Conservation (phyloP, 64 coral and sea anemone genomes). For the Stichodactyla mertensii region DNA sequence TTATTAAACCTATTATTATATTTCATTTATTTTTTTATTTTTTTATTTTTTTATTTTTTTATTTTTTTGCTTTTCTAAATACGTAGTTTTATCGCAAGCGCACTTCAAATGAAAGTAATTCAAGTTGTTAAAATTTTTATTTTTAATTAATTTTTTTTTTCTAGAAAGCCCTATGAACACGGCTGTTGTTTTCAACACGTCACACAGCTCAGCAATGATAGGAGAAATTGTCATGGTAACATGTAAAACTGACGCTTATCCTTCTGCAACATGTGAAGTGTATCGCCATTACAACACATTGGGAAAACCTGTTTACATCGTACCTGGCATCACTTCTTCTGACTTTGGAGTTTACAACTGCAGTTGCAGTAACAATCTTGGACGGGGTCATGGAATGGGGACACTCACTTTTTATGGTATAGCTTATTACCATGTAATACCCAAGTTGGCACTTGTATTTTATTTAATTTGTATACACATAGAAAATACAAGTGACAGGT, state of each 20-base stretch:
- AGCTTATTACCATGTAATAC: background rate
- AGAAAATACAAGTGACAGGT: too few species aligned
- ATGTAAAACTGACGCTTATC: slow-evolving; percentile 48
- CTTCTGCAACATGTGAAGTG: slow-evolving; percentile 41
- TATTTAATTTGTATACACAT: too few species aligned
- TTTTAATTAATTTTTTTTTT: background rate
- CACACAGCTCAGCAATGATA: slow-evolving; percentile 28
- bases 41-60: too few species aligned
- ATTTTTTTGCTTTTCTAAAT: too few species aligned
- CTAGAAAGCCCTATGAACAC: slow-evolving; percentile 47
- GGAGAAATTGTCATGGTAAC: slow-evolving; percentile 37
- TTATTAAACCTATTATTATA: too few species aligned
- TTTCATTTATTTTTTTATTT: too few species aligned
- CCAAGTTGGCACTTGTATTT: too few species aligned
- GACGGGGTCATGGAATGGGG: background rate
- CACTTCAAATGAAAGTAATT: too few species aligned
- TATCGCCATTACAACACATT: background rate
- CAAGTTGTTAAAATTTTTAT: background rate
- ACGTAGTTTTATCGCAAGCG: too few species aligned
- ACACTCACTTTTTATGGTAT: slow-evolving; percentile 39
- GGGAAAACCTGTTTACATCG: background rate
- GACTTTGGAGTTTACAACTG: slow-evolving; percentile 35
- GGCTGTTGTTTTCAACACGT: slow-evolving; percentile 8
- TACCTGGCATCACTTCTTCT: background rate
- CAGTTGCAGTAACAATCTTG: slow-evolving; percentile 33